Percentiles rank a stretch among this genome's conserved stretches.
phyloP scores from a whole-genome alignment of 2,888 invertebrate genomes.

The Enchytraeus crypticus region DNA sequence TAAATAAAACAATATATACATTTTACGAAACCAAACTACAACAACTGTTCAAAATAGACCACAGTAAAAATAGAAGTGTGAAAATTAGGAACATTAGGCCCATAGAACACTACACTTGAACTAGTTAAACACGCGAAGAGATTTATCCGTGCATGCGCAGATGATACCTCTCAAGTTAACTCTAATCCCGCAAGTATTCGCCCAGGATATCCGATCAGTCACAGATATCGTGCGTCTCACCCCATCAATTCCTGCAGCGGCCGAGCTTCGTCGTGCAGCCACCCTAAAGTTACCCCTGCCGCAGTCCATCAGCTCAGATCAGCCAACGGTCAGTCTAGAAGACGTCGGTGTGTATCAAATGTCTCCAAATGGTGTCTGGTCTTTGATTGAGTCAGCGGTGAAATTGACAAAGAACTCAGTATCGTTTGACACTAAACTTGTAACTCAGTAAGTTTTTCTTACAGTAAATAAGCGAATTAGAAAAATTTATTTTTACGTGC shows the following conservation, averaged over 20 bases:
- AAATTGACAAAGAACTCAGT: slow-evolving; percentile 40
- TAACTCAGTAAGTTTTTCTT: slow-evolving; percentile 35
- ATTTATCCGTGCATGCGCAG: too few species aligned
- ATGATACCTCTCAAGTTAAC: not conserved
- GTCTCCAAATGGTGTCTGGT: slow-evolving; percentile 36
- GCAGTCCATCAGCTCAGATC: slow-evolving; percentile 27
- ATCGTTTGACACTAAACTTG: slow-evolving; percentile 37
- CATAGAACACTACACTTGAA: too few species aligned
- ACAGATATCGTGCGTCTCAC: not conserved
- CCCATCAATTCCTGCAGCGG: not conserved
- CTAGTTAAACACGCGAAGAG: too few species aligned
- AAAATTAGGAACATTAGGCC: too few species aligned
- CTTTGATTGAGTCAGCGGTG: slow-evolving; percentile 33
- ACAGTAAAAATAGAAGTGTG: too few species aligned
- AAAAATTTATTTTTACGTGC: too few species aligned
- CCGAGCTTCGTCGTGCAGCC: slow-evolving; percentile 30
- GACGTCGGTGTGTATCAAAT: slow-evolving; percentile 36
- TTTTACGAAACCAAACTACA: too few species aligned
- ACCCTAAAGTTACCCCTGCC: slow-evolving; percentile 45
- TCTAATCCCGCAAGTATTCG: not conserved
- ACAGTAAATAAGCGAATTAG: too few species aligned
- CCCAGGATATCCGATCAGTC: not conserved
- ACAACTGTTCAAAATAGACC: too few species aligned
- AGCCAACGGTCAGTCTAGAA: slow-evolving; percentile 6
- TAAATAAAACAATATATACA: too few species aligned